Conservation (phyloP, 2,888 invertebrate species). For the Agrypnus murinus region DNA sequence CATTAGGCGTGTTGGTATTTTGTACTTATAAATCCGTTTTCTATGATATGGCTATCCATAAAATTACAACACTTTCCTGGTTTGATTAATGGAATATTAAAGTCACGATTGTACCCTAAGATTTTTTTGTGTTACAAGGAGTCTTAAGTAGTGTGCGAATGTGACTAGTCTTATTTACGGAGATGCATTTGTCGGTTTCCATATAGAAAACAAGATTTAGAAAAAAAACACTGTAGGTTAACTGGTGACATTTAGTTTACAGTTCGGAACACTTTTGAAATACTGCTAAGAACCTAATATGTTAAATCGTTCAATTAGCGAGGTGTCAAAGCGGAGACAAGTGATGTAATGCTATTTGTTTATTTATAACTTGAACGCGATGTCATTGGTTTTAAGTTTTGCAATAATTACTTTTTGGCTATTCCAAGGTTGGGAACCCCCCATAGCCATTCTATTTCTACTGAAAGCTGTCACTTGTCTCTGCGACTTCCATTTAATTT, state of each 20-base stretch:
- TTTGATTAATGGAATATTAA: conserved; percentile 32
- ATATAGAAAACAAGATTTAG: conserved; percentile 16
- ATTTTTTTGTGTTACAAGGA: conserved; percentile 26
- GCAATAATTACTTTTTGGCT: conserved; percentile 58
- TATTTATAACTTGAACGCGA: conserved; percentile 49
- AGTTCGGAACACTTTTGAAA: conserved; percentile 35
- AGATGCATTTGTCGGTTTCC: conserved; percentile 20
- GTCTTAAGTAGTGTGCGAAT: background rate
- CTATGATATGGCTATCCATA: too few species aligned
- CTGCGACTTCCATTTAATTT: conserved; percentile 40
- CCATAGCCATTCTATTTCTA: conserved; percentile 52
- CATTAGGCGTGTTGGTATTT: too few species aligned
- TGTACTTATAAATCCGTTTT: background rate
- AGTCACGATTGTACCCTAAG: conserved; percentile 36
- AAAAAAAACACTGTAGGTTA: conserved; percentile 38
- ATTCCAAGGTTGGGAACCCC: conserved; percentile 59
- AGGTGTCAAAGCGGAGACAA: conserved; percentile 35
- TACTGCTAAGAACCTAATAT: conserved; percentile 27
- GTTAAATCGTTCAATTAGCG: conserved; percentile 38
- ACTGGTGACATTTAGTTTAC: conserved; percentile 36
- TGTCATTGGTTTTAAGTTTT: conserved; percentile 55
- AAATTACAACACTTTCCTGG: conserved; percentile 23
- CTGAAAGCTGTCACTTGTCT: conserved; percentile 56
- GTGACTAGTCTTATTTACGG: background rate
- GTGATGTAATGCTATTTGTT: conserved; percentile 58